Conservation (phyloP, 35 echinoderm and acorn worm species). For the Lytechinus pictus region DNA sequence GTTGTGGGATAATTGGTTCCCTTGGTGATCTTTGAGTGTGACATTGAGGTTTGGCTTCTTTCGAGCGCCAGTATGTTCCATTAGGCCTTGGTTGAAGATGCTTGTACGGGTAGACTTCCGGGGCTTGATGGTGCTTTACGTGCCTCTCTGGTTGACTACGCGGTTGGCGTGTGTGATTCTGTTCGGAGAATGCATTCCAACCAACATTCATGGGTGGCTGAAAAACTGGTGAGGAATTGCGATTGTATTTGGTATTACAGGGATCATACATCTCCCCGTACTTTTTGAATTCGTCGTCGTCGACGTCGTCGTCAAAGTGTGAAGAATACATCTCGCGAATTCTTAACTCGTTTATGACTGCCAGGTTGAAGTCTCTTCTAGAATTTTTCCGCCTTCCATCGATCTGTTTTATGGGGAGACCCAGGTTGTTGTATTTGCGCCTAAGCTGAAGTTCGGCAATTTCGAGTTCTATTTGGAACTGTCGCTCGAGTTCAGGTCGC, state of each 20-base stretch:
- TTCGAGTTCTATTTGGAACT: constrained; percentile 5
- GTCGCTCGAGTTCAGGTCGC: background rate
- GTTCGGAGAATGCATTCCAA: background rate
- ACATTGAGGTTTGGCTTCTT: background rate
- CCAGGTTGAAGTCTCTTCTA: background rate
- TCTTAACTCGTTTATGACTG: background rate
- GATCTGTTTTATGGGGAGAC: background rate
- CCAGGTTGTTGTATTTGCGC: background rate
- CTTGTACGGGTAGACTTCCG: no score
- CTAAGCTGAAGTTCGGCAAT: background rate
- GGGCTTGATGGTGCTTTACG: background rate
- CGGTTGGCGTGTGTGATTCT: background rate
- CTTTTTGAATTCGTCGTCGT: background rate
- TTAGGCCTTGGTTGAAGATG: background rate
- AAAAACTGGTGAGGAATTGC: background rate
- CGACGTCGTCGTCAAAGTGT: background rate
- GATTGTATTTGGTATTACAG: background rate
- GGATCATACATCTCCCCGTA: background rate
- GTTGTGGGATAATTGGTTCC: background rate
- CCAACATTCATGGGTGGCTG: background rate
- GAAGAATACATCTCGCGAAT: background rate
- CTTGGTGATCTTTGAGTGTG: background rate
- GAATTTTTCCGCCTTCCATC: background rate
- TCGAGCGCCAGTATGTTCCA: background rate
- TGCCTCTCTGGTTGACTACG: background rate